Conservation (phyloP, 2,797 vertebrate genomes). For the Argyrosomus regius region DNA sequence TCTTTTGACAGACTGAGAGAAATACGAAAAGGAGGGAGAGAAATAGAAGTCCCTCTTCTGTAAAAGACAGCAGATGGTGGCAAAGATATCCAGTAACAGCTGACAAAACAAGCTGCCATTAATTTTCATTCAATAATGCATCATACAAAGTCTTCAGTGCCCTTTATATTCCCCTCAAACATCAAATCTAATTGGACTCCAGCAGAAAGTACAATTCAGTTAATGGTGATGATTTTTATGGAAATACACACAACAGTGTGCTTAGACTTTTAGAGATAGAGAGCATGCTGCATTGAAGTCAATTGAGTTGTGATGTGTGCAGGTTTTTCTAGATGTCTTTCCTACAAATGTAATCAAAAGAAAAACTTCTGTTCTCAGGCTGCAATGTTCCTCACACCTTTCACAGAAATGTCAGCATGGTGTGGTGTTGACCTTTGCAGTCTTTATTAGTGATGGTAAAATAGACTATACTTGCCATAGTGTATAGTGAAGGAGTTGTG, state of each 20-base stretch:
- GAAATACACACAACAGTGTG: slow-evolving; percentile 56
- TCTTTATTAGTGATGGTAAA: background rate
- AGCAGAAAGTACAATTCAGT: slow-evolving; percentile 61
- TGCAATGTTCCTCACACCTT: background rate
- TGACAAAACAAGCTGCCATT: slow-evolving; percentile 74
- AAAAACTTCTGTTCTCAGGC: background rate
- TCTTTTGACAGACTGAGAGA: slow-evolving; percentile 49
- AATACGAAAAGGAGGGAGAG: slow-evolving; percentile 24
- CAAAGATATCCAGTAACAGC: slow-evolving; percentile 66
- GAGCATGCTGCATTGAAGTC: slow-evolving; percentile 30
- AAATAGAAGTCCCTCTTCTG: slow-evolving; percentile 38
- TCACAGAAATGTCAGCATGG: background rate
- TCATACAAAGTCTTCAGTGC: slow-evolving; percentile 63
- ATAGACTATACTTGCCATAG: background rate
- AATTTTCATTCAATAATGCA: slow-evolving; percentile 74
- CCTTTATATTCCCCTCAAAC: slow-evolving; percentile 65
- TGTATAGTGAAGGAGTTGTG: background rate
- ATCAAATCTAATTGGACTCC: slow-evolving; percentile 75
- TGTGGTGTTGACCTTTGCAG: slow-evolving; percentile 15
- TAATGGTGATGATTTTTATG: slow-evolving; percentile 66
- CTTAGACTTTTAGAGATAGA: slow-evolving; percentile 43
- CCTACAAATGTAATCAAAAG: slow-evolving; percentile 15
- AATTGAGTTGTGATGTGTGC: slow-evolving; percentile 6
- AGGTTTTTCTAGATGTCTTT: slow-evolving; percentile 25
- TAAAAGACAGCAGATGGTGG: slow-evolving; percentile 78